phyloP scores from a whole-genome alignment of 2,113 vertebrate species.

The Corythoichthys haematopterus region DNA sequence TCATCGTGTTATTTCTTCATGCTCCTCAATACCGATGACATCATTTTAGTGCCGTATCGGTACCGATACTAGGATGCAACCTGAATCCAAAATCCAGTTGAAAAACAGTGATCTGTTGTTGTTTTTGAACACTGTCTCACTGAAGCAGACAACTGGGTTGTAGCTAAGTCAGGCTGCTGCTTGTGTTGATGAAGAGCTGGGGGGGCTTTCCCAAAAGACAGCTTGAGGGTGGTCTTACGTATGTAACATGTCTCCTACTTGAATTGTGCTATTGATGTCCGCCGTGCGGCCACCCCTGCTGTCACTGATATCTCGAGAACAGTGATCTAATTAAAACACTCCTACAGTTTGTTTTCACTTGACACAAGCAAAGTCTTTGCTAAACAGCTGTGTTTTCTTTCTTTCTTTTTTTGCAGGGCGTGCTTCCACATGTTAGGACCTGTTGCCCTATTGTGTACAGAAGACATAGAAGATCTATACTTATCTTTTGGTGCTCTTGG shows the following conservation, averaged over 20 bases:
- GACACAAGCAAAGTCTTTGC: slow-evolving; percentile 54
- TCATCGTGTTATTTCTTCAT: no score
- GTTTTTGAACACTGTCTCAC: slow-evolving; percentile 16
- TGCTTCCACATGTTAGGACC: slow-evolving; percentile 47
- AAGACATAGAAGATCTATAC: slow-evolving; percentile 53
- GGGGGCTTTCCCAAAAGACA: slow-evolving; percentile 59
- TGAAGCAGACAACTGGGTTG: slow-evolving; percentile 34
- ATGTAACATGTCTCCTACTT: slow-evolving; percentile 61
- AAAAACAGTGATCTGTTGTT: neutral
- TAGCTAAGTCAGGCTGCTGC: slow-evolving; percentile 9
- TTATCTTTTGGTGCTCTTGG: slow-evolving; percentile 30
- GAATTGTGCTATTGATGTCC: slow-evolving; percentile 61
- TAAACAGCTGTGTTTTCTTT: slow-evolving; percentile 39
- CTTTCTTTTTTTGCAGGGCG: neutral
- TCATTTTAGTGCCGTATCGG: no score
- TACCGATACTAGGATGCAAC: no score
- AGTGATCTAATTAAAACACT: slow-evolving; percentile 70
- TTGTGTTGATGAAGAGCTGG: slow-evolving; percentile 43
- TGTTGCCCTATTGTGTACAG: slow-evolving; percentile 43
- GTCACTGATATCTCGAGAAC: slow-evolving; percentile 64
- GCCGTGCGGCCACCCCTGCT: slow-evolving; percentile 32
- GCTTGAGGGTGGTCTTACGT: slow-evolving; percentile 54
- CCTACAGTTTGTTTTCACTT: slow-evolving; percentile 61
- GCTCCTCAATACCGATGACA: no score
- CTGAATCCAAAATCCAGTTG: neutral